Base-by-base conservation (phyloP, 2,888 invertebrate genomes). In the Archips crataeganus region DNA sequence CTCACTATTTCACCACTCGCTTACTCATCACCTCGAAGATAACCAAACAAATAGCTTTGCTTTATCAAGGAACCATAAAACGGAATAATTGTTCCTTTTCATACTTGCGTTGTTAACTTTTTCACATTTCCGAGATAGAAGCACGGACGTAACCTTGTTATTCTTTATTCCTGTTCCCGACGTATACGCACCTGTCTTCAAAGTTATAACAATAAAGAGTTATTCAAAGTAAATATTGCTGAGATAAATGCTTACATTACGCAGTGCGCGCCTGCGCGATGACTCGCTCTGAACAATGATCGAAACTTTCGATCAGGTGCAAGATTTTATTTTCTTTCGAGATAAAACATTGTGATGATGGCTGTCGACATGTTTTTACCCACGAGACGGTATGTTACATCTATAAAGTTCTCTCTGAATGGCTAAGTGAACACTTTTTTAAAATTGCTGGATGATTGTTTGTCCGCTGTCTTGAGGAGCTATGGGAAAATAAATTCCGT, bases 211-310 rank as follows among this genome's bases (percentile, higher is more conserved):
- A 86, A 89, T 87, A 87, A 85, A 82, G 84, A 84, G 82, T 82
- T 83, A 84, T 78, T 47, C 79, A 83, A 84, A 80, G 84, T 88
- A 87, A 89, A 88, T 85, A 89, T 83, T 82, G 81, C 81, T 77
- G 80, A 87, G 88, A 87, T 86, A 84, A 87, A 81, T 77, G 81
- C 77, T 76, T 77, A 84, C 80, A 75, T 75, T 72, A 79, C 75
- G 83, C 80, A 80, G 74, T 70, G 84, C 88, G 83, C 80, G 84
- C 81, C 80, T 84, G 77, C 77, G 79, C 85, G 87, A 89, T 91
- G 91, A 92, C 81, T 90, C 85, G 61, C 77, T 75, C 74, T 76
- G 87, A 90, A 92, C 91, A 92, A 92, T 91, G 86, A 87, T 86
- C 81, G 81, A 81, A 83, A 86, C 85, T 82, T 84, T 81, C 82